Evolutionary conservation across 2,113 vertebrate species (phyloP).

Genomic region (Carettochelys insculpta): DNA sequence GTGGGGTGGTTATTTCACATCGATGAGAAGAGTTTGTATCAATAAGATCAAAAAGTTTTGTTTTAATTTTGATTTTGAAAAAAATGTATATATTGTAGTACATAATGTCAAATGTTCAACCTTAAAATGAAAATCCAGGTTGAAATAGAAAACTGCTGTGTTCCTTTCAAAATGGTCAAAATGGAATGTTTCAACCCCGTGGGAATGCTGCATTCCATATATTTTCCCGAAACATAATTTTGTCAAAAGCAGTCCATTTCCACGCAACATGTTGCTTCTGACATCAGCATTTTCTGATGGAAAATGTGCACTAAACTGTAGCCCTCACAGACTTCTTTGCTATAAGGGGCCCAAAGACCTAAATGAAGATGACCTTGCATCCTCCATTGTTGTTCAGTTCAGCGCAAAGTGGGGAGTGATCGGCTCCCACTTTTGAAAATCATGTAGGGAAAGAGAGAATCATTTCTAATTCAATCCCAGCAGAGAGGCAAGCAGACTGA

Average conservation of each 20-base stretch:
- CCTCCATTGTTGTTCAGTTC: background rate
- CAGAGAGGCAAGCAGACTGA: background rate
- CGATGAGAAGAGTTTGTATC: background rate
- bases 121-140: background rate
- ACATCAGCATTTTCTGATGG: background rate
- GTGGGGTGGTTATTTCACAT: background rate
- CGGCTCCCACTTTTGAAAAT: background rate
- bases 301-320: background rate
- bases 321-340: background rate
- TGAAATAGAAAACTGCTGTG: background rate
- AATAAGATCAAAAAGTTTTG: background rate
- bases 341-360: background rate
- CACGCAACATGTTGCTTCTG: background rate
- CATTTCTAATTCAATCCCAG: background rate
- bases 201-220: background rate
- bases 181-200: background rate
- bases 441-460: background rate
- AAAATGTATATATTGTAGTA: background rate
- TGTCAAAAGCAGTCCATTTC: background rate
- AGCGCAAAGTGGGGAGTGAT: background rate
- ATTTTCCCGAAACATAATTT: background rate
- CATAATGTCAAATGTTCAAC: background rate
- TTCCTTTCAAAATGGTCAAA: background rate
- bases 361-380: background rate
- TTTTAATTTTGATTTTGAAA: background rate